Evolutionary conservation across 2,888 invertebrate species (phyloP), one percentile per base, ranked within the genome.

Genomic region (Melanostoma scalare): DNA sequence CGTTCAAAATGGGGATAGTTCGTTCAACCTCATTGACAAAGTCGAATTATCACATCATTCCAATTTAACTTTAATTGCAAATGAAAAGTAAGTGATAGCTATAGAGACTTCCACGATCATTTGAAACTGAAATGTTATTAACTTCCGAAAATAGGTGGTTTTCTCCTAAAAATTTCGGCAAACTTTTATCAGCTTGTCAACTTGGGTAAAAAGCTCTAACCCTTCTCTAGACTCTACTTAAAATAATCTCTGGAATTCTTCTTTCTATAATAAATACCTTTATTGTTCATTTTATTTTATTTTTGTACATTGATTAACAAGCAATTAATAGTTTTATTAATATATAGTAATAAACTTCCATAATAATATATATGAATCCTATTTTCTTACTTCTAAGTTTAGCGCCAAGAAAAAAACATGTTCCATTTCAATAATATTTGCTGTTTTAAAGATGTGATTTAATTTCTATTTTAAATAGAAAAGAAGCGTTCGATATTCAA

Each of bases 231-330:
- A 20, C 20, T 20, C 30, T 3, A 42, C 3, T 20, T 20, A 68
- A 55, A 48, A 56, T 56, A 38, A 20, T 35, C 3, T 31, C 46
- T 67, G 20, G 20, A 20, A 20, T 20, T 20, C 20, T 20, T 20
- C 3, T 67, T 81, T 81, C 82, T 74, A 75, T 85, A 81, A 85
- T 79, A 85, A 85, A 85, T 85, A 81, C 78, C 80, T 86, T 84
- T 85, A 76, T 84, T 65, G 72, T 85, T 85, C 84, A 77, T 74
- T 77, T 82, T 20, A 20, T 20, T 55, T 84, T 80, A 10, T 38
- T 76, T 86, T 86, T 86, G 85, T 84, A 85, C 85, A 85, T 79
- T 84, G 84, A 81, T 76, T 84, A 85, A 85, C 84, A 85, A 85
- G 85, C 85, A 76, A 79, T 84, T 81, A 79, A 76, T 80, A 79